Evolutionary conservation across 2,888 invertebrate species (phyloP).

Genomic region (Luperina testacea): DNA sequence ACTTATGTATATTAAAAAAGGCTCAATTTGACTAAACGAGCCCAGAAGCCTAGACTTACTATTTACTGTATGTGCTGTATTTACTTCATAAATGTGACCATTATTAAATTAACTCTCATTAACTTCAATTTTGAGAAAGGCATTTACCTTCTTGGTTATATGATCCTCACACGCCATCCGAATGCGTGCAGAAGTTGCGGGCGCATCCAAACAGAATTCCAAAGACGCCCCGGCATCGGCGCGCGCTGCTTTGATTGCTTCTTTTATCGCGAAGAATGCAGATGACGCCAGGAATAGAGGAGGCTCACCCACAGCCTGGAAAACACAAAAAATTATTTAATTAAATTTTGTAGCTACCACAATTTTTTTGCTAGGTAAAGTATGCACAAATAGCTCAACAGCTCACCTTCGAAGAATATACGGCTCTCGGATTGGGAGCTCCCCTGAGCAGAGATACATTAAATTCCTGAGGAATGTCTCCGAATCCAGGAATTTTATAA

Average conservation of each 20-base stretch:
- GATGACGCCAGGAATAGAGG: conserved; percentile 97
- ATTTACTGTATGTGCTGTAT: not conserved
- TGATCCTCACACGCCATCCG: conserved; percentile 97
- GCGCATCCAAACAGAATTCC: conserved; percentile 93
- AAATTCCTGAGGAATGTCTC: conserved; percentile 97
- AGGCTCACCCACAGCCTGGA: conserved; percentile 98
- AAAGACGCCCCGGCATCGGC: conserved; percentile 91
- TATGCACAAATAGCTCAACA: not conserved
- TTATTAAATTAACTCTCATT: not conserved
- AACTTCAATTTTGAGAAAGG: not conserved
- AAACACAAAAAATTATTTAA: conserved; percentile 48
- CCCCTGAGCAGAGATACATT: conserved; percentile 97
- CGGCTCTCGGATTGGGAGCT: conserved; percentile 96
- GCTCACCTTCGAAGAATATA: conserved; percentile 97
- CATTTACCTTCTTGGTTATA: conserved; percentile 93
- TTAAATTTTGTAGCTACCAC: not conserved
- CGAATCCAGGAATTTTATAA: conserved; percentile 98
- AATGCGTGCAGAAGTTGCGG: conserved; percentile 96
- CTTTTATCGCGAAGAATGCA: conserved; percentile 96
- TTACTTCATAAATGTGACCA: not conserved
- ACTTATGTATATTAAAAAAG: not conserved
- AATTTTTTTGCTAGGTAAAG: not conserved
- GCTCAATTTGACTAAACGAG: not conserved
- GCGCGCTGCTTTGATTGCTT: conserved; percentile 95
- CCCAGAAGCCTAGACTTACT: not conserved